These are phyloP conservation scores for Schizaphis graminum DNA, from an alignment of 2,888 invertebrate species.

Conservation along the genomic window DNA sequence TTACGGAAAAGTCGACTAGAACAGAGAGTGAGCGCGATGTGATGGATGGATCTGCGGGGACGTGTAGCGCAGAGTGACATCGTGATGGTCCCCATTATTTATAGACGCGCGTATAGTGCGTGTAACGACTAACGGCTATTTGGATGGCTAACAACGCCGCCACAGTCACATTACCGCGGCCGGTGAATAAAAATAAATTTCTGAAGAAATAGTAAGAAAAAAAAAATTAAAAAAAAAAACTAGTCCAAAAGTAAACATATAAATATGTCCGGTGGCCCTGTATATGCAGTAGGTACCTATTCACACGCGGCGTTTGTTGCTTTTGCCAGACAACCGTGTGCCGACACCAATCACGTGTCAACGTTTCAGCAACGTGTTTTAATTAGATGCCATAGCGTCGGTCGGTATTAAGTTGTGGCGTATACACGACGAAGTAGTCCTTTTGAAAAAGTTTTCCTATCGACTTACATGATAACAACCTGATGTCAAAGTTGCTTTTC, in stretches of 20 bases:
- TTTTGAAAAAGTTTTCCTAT: neutral
- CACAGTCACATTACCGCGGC: neutral
- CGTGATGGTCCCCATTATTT: constrained; percentile 42
- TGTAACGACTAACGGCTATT: neutral
- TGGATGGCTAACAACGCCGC: constrained; percentile 6
- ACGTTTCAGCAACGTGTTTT: constrained; percentile 37
- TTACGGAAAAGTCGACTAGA: neutral
- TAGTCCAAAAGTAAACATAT: constrained; percentile 56
- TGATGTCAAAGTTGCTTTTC: neutral
- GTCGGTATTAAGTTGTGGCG: neutral
- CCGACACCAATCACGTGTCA: constrained; percentile 53
- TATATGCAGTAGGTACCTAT: neutral
- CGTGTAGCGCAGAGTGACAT: neutral
- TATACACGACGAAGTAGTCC: neutral
- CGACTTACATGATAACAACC: neutral
- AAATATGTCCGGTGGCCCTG: constrained; percentile 26
- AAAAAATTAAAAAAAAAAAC: neutral
- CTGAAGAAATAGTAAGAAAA: neutral
- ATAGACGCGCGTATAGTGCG: constrained; percentile 3
- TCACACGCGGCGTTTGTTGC: constrained; percentile 27
- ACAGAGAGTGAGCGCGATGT: constrained; percentile 6
- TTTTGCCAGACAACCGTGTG: constrained; percentile 60
- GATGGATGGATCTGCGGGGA: neutral
- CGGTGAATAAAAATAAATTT: constrained; percentile 54
- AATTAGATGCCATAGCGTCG: neutral